Evolutionary conservation across 2,888 invertebrate genomes (phyloP), one percentile per base, ranked within the genome.

Genomic region (Chrysolina oricalcia): DNA sequence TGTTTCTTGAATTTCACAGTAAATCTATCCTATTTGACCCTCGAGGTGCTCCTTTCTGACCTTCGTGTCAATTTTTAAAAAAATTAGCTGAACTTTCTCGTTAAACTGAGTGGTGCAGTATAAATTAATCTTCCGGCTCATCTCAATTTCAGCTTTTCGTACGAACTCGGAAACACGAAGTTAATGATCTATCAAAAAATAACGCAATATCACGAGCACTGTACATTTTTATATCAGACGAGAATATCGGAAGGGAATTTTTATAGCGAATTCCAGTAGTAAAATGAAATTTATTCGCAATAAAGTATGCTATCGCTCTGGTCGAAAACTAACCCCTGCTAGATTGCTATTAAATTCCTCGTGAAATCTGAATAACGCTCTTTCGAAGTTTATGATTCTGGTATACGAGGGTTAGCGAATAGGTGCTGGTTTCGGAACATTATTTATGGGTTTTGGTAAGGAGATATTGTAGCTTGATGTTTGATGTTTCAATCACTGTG

Each of bases 271-370:
- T 70, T 70, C 71, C 72, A 73, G 63, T 73, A 70, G 70, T 75
- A 75, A 78, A 75, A 66, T 27, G 69, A 72, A 74, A 75, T 79
- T 79, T 75, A 73, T 77, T 77, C 65, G 77, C 74, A 64, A 74
- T 78, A 78, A 78, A 76, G 43, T 66, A 75, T 62, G 69, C 64
- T 59, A 71, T 73, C 72, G 69, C 65, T 50, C 35, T 73, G 73
- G 73, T 41, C 70, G 72, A 70, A 68, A 78, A 66, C 64, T 71
- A 69, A 73, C 70, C 74, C 70, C 70, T 63, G 56, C 73, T 59
- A 73, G 73, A 76, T 76, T 66, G 77, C 76, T 77, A 80, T 81
- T 81, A 80, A 81, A 81, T 79, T 80, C 78, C 78, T 75, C 72
- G 71, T 71, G 70, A 76, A 81, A 78, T 79, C 73, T 76, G 78